Evolutionary conservation across 2,113 vertebrate species (phyloP).

Genomic region (Chaetura pelagica): DNA sequence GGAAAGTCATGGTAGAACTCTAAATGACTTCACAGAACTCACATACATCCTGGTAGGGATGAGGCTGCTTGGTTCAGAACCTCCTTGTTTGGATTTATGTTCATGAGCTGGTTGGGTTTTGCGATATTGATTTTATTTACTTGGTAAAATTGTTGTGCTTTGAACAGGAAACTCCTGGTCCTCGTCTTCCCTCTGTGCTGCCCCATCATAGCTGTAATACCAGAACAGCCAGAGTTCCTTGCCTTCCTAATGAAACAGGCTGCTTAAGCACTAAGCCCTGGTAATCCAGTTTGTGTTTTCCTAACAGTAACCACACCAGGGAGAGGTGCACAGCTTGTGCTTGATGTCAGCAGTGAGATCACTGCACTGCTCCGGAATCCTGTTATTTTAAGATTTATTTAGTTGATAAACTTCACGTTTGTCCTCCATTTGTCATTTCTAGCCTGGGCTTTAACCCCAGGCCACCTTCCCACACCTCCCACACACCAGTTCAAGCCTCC

Average conservation of each 20-base stretch:
- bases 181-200: background rate
- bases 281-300: conserved; percentile 55
- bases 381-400: conserved; percentile 47
- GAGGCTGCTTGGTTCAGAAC: background rate
- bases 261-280: conserved; percentile 42
- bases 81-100: background rate
- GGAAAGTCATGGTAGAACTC: background rate
- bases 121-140: background rate
- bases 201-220: background rate
- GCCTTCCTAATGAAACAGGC: background rate
- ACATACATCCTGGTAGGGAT: rapidly evolving
- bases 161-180: background rate
- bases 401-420: background rate
- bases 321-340: conserved; percentile 49
- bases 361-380: conserved; percentile 13
- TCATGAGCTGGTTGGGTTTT: background rate
- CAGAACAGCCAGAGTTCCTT: background rate
- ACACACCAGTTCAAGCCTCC: background rate
- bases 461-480: background rate
- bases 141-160: background rate
- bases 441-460: background rate
- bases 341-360: conserved; percentile 52
- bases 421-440: background rate
- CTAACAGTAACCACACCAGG: background rate
- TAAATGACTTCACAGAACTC: background rate